phyloP scores from a whole-genome alignment of 2,888 invertebrate species.

The Strigamia maritima region DNA sequence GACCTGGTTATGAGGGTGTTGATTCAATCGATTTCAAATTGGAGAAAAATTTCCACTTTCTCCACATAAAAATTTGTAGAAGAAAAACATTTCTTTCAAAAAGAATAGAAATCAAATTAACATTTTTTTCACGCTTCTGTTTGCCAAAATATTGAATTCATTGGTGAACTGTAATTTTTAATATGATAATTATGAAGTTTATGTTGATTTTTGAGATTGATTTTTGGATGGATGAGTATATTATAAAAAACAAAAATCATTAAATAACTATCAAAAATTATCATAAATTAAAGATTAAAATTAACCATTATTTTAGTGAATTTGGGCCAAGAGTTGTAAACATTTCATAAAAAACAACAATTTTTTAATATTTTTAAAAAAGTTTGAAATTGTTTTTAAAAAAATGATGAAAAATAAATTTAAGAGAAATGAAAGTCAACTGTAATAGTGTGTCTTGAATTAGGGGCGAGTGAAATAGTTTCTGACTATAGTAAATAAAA shows the following conservation, averaged over 20 bases:
- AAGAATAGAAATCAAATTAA: background rate
- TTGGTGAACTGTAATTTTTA: background rate
- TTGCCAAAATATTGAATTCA: background rate
- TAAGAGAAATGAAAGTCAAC: background rate
- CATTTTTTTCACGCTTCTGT: background rate
- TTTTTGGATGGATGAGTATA: too few species aligned
- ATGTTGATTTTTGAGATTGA: background rate
- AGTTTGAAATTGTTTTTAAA: too few species aligned
- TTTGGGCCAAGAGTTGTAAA: too few species aligned
- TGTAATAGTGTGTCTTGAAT: background rate
- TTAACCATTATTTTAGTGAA: too few species aligned
- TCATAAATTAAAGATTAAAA: too few species aligned
- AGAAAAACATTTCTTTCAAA: background rate
- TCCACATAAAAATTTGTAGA: background rate
- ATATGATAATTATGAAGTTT: background rate
- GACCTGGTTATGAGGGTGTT: conserved; percentile 4
- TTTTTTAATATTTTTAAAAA: too few species aligned
- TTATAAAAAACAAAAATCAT: too few species aligned
- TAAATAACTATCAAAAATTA: too few species aligned
- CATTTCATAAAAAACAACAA: too few species aligned
- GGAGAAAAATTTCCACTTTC: background rate
- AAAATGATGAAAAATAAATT: too few species aligned
- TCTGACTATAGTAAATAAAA: background rate
- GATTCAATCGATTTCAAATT: conserved; percentile 4
- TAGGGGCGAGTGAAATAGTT: background rate